Percentiles rank a stretch among this genome's conserved stretches.
phyloP scores from a whole-genome alignment of 2,888 invertebrate genomes.

The Candidula unifasciata region DNA sequence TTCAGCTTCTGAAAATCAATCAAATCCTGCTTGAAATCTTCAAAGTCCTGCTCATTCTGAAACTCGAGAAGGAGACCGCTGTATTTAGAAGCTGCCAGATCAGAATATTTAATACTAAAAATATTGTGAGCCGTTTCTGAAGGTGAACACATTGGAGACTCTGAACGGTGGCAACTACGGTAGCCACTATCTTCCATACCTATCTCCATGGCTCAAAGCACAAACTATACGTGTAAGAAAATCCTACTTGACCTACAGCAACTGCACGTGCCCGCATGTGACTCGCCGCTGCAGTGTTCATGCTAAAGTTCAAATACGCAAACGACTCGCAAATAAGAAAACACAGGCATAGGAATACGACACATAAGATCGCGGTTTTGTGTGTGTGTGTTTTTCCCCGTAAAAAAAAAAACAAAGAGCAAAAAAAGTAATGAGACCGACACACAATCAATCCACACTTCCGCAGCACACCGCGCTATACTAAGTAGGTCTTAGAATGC shows the following conservation, averaged over 20 bases:
- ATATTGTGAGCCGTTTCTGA: conserved; percentile 17
- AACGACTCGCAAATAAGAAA: not conserved
- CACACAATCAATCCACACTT: no score
- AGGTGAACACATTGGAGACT: conserved; percentile 10
- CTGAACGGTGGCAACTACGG: conserved; percentile 5
- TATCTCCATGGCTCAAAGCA: conserved; percentile 2
- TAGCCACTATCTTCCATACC: conserved; percentile 43
- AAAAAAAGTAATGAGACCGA: no score
- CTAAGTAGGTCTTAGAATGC: no score
- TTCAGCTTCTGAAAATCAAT: conserved; percentile 60
- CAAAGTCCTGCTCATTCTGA: conserved; percentile 69
- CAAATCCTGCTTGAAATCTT: conserved; percentile 72
- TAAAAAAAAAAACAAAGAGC: no score
- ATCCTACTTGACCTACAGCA: not conserved
- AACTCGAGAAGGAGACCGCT: conserved; percentile 35
- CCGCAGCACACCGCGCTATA: no score
- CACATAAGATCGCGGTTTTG: no score
- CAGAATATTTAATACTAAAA: conserved; percentile 45
- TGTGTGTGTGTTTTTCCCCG: no score
- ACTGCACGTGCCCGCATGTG: not conserved
- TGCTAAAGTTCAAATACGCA: not conserved
- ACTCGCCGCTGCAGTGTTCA: not conserved
- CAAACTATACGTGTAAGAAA: not conserved
- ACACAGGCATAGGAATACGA: no score
- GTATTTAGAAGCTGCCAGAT: conserved; percentile 34